Base-by-base conservation (phyloP, 2,113 vertebrate species). In the Galemys pyrenaicus region DNA sequence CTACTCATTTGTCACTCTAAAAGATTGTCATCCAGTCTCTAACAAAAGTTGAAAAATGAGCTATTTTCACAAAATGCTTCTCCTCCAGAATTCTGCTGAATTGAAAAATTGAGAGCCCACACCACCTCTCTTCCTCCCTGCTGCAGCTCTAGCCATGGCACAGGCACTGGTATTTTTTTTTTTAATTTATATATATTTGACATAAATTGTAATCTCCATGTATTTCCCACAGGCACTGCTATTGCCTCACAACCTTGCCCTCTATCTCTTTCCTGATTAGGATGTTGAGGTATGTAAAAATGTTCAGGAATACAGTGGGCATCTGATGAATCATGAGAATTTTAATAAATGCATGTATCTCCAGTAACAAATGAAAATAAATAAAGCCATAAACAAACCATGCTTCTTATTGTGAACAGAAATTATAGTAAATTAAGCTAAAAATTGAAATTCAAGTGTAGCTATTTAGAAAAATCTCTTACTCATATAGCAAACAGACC, bases 391-490 rank as follows among this genome's bases (percentile, higher is more conserved):
- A 10, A 85, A 81, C 20, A 49, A 70, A 91, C 30, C 49, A 9
- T 58, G 28, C 26, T 88, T 91, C 90, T 79, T 54, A 78, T 56
- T 51, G 24, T 62, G 32, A 84, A 67, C 28, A 77, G 82, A 95
- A 94, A 56, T 20, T 51, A 68, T 7, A 62, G 44, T 64, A 77
- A 87, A 80, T 17, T 37, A 49, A 87, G 24, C 73, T 88, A 77
- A 85, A 91, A 78, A n/a, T n/a, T n/a, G n/a, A n/a, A n/a, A n/a
- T n/a, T n/a, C n/a, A n/a, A 73, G 9, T 73, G 17, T 73, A 82
- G 26, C 39, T 89, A 89, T 81, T 85, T 89, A 68, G 28, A 95
- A 93, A 95, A 93, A 64, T 64, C n/a, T 5, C 22, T 82, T 26
- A 11, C 17, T 81, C 49, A 32, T 82, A 58, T 85, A 89, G 62